Conservation (phyloP, 2,797 vertebrate species). For the Pempheris klunzingeri region DNA sequence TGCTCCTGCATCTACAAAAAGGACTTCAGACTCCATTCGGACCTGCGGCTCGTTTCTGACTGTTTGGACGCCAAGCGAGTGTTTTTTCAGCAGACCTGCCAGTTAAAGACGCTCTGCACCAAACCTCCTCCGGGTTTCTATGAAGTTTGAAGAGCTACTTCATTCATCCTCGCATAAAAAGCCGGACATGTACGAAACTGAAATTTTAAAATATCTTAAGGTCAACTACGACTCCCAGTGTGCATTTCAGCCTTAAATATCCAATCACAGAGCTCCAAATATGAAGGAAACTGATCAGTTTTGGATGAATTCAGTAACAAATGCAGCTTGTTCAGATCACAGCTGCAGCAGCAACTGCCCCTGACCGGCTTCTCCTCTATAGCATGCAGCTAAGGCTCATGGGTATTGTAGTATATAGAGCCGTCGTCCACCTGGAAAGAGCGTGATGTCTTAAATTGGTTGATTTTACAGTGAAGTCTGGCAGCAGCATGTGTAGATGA, state of each 20-base stretch:
- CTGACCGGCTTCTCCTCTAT: neutral
- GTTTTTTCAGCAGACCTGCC: no score
- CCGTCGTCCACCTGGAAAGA: neutral
- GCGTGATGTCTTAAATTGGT: neutral
- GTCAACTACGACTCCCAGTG: neutral
- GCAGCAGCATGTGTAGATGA: neutral
- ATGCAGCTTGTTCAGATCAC: no score
- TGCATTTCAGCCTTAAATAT: neutral
- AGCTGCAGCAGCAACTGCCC: no score
- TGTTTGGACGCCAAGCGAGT: neutral
- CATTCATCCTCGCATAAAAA: no score
- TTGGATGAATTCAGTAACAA: neutral
- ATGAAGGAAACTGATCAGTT: neutral
- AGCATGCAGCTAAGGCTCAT: conserved; percentile 8
- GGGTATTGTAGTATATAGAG: conserved; percentile 3
- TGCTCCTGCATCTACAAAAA: neutral
- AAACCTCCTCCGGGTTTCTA: no score
- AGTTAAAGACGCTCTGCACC: no score
- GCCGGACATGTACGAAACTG: no score
- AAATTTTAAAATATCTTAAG: neutral
- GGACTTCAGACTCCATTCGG: neutral
- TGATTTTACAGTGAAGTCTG: neutral
- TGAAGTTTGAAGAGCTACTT: no score
- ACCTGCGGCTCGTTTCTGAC: neutral
- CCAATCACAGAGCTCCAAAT: neutral